Conservation (phyloP, 2,113 vertebrate genomes). For the Gasterosteus aculeatus region DNA sequence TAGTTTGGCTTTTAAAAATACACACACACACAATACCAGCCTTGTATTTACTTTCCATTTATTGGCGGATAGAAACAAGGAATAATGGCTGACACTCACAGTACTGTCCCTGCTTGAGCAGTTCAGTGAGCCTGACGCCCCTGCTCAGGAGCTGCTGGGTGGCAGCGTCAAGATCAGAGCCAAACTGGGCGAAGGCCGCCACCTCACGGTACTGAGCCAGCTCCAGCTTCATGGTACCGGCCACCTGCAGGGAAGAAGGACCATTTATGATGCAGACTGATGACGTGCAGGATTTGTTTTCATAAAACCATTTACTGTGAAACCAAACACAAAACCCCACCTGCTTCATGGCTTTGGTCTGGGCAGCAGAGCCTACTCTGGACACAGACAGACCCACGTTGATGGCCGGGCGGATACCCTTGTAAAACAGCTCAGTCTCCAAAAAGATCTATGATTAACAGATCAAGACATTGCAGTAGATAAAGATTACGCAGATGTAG, state of each 20-base stretch:
- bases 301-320: background rate
- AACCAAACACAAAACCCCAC: constrained; percentile 63
- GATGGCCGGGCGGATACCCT: constrained; percentile 98
- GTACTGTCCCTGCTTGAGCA: constrained; percentile 98
- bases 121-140: constrained; percentile 93
- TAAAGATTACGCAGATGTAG: background rate
- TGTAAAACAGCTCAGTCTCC: constrained; percentile 99
- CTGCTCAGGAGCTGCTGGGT: constrained; percentile 96
- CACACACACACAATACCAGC: background rate
- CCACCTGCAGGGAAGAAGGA: constrained; percentile 82
- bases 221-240: constrained; percentile 98
- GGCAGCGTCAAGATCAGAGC: constrained; percentile 95
- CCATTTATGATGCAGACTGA: background rate
- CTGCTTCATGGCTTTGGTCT: constrained; percentile 99
- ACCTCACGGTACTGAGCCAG: constrained; percentile 97
- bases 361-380: constrained; percentile 97
- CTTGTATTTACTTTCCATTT: background rate
- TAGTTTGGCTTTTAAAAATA: background rate
- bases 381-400: constrained; percentile 99
- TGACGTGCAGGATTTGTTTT: background rate
- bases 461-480: background rate
- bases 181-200: constrained; percentile 97
- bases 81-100: constrained; percentile 79
- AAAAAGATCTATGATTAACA: constrained; percentile 90
- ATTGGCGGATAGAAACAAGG: background rate